Evolutionary conservation across 2,888 invertebrate species (phyloP), one percentile per base, ranked within the genome.

Genomic region (Trachelus tabidus): DNA sequence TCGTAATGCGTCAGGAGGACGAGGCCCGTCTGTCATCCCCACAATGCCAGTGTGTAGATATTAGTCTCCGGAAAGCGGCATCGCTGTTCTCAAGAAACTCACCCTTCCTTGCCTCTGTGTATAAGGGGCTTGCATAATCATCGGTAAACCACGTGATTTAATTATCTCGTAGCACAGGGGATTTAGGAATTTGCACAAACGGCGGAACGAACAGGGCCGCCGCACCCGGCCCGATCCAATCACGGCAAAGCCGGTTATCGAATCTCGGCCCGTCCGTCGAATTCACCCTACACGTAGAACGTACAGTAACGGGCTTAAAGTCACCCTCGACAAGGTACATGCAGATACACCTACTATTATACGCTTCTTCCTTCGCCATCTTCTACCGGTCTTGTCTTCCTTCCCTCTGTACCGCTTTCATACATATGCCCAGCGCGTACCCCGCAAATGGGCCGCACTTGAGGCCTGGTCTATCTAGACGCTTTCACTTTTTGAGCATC

Each of bases 131-230:
- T 68, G 68, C 33, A 78, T 33, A 78, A 78, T 76, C 37, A 73
- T 37, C 37, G 68, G 33, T 68, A 73, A 35, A 76, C 76, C 73
- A 35, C 68, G 68, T 68, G 76, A 75, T 76, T 76, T 78, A 76
- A 76, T 75, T 73, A 76, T 76, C 73, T 73, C 75, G 75, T 76
- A 78, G 75, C 78, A 78, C 75, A 34, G 73, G 68, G 78, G 75
- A 78, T 68, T 78, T 23, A 69, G 35, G 34, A 37, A 78, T 76
- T 75, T 73, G 76, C 35, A 68, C 35, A 56, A 56, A 56, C 56
- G 56, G 56, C 23, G 56, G 56, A 56, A 56, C 56, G 56, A 56
- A 23, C 56, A 56, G 56, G 56, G 56, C 56, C 56, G 56, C 56
- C 23, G 56, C 23, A 56, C 56, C 56, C 56, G 56, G 56, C 9